Base-by-base conservation (phyloP, 2,113 vertebrate genomes). In the Carettochelys insculpta region DNA sequence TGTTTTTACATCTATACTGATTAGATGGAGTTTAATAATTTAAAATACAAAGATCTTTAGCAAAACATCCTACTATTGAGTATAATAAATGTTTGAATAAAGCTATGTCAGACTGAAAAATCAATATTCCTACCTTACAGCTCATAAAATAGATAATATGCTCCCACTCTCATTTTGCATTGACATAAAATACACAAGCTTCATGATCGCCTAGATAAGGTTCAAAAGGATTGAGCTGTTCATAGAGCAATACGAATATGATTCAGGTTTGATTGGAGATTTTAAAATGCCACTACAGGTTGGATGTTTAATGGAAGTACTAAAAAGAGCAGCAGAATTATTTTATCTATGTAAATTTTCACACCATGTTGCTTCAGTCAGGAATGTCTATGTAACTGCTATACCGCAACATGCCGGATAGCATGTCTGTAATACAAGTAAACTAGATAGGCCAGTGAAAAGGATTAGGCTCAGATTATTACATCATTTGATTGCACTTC, bases 151-250 rank as follows among this genome's bases (percentile, higher is more conserved):
- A 54, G 54, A 0, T 16, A 1, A 1, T 47, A 34, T 79, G 81
- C 81, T 29, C 51, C 2, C 0, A 31, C 43, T 13, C 16, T 45
- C 65, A 53, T 51, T 56, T n/a, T 0, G 0, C 3, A 1, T n/a
- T 20, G 34, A 68, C n/a, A 3, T 13, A 8, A 73, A 38, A 73
- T 53, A 1, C 3, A 11, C 8, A 29, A 82, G 45, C 3, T 31
- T 1, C 1, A n/a, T 5, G 20, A 41, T 65, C 47, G 27, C 52
- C 17, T 86, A 27, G 20, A 14, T 45, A 45, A 7, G 6, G 25
- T 45, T 73, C 24, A 41, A 25, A 73, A 73, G 14, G 41, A 11
- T 24, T 25, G 47, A 9, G 43, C 65, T 3, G 1, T 14, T 1
- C 19, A 25, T 56, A 5, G 68, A 90, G 53, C 14, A 77, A 22